A percentile compares a stretch with the other conserved stretches of the same genome.
Conservation (phyloP, 2,888 invertebrate species). For the Pristionchus japonicus region DNA sequence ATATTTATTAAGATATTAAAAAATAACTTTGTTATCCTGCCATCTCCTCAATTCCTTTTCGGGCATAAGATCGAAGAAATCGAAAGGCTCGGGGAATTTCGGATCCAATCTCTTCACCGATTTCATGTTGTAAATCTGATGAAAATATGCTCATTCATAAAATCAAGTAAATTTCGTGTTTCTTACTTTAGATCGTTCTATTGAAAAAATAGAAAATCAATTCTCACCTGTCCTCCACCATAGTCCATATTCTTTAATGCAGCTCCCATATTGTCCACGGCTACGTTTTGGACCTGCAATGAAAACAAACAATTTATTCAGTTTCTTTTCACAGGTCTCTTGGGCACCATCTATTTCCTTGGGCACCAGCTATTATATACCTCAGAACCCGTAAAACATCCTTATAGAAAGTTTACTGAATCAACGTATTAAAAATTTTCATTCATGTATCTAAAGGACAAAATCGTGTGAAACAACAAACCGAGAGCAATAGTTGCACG, state of each 20-base stretch:
- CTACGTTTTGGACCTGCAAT: not conserved
- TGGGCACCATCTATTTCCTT: no score
- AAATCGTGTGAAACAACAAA: no score
- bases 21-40: not conserved
- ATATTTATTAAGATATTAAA: not conserved
- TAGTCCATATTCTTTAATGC: not conserved
- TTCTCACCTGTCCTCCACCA: not conserved
- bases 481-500: no score
- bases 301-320: not conserved
- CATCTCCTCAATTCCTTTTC: not conserved
- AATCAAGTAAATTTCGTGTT: no score
- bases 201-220: not conserved
- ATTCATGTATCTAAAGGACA: not conserved
- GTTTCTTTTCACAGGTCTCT: no score
- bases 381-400: no score
- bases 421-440: no score
- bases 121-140: not conserved
- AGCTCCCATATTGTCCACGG: not conserved
- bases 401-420: no score
- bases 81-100: not conserved
- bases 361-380: no score
- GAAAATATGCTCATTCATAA: no score
- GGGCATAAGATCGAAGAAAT: no score
- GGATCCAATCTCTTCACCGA: not conserved
- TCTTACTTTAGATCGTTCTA: no score